Percentiles rank a stretch among this genome's conserved stretches.
Conservation (phyloP, 2,113 vertebrate species). For the Triplophysa dalaica region DNA sequence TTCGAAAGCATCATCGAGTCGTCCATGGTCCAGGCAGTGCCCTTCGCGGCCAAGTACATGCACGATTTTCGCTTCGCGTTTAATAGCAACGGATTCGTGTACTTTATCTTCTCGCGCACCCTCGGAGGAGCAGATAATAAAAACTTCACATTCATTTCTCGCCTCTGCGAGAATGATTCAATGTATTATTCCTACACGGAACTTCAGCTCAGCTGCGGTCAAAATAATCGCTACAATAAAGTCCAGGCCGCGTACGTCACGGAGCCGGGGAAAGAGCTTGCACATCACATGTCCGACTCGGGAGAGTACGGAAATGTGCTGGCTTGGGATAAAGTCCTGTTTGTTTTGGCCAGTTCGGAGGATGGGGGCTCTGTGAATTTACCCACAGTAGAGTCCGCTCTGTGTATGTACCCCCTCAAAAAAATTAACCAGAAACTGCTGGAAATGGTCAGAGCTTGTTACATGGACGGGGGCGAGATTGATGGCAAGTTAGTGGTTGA, state of each 20-base stretch:
- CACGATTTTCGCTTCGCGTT: constrained; percentile 81
- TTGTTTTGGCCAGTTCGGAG: constrained; percentile 81
- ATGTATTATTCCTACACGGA: constrained; percentile 94
- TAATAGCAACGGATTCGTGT: constrained; percentile 80
- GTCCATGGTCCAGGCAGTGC: constrained; percentile 79
- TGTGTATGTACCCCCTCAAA: constrained; percentile 87
- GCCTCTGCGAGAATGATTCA: constrained; percentile 86
- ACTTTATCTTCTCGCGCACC: constrained; percentile 92
- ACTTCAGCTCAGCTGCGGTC: constrained; percentile 84
- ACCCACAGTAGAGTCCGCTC: constrained; percentile 74
- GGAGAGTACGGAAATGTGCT: constrained; percentile 49
- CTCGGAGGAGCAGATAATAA: constrained; percentile 79
- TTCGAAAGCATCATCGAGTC: constrained; percentile 91
- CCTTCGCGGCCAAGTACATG: constrained; percentile 78
- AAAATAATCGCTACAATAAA: constrained; percentile 75
- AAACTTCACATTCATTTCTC: constrained; percentile 86
- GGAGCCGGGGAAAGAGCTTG: constrained; percentile 71
- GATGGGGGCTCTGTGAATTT: constrained; percentile 86
- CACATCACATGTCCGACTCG: constrained; percentile 65
- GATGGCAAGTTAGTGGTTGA: constrained; percentile 72
- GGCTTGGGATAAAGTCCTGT: constrained; percentile 76
- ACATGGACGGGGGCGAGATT: constrained; percentile 69
- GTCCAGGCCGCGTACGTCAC: constrained; percentile 81
- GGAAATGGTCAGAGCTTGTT: constrained; percentile 81
- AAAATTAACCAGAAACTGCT: constrained; percentile 80